Conservation (phyloP, 2,113 vertebrate species). For the Pelusios castaneus region DNA sequence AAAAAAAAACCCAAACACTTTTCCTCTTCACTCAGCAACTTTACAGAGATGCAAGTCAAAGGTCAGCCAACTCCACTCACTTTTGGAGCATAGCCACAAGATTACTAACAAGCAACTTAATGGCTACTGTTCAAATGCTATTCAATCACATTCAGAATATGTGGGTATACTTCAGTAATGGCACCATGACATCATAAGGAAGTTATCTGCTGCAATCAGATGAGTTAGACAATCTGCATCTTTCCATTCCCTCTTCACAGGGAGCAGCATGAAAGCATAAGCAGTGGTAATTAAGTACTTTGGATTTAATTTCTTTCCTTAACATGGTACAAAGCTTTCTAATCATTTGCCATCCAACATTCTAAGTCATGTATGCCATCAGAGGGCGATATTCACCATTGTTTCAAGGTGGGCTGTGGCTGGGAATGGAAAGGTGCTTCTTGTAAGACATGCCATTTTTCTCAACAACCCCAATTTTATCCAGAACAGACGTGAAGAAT, state of each 20-base stretch:
- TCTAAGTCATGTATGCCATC: neutral
- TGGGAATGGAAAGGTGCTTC: neutral
- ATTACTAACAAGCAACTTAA: slow-evolving; percentile 76
- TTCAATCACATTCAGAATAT: slow-evolving; percentile 32
- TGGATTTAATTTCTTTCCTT: neutral
- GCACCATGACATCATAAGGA: slow-evolving; percentile 69
- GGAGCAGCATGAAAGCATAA: neutral
- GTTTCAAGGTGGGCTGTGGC: neutral
- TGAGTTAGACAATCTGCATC: slow-evolving; percentile 5
- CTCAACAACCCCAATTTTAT: neutral
- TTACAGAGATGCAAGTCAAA: slow-evolving; percentile 70
- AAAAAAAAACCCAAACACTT: slow-evolving; percentile 31
- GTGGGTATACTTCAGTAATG: slow-evolving; percentile 55
- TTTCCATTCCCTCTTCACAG: slow-evolving; percentile 8
- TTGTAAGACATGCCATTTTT: neutral
- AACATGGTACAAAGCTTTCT: neutral
- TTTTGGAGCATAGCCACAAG: slow-evolving; percentile 75
- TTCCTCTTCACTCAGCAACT: slow-evolving; percentile 67
- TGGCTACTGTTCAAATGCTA: slow-evolving; percentile 65
- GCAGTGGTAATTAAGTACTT: neutral
- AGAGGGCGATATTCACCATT: rapidly evolving
- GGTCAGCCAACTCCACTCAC: slow-evolving; percentile 66
- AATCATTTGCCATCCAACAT: neutral
- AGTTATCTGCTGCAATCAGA: slow-evolving; percentile 65
- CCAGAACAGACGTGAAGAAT: neutral